Percentiles rank a stretch among this genome's conserved stretches.
Evolutionary conservation across 2,113 vertebrate species (phyloP).

Genomic region (Seriola dumerili): DNA sequence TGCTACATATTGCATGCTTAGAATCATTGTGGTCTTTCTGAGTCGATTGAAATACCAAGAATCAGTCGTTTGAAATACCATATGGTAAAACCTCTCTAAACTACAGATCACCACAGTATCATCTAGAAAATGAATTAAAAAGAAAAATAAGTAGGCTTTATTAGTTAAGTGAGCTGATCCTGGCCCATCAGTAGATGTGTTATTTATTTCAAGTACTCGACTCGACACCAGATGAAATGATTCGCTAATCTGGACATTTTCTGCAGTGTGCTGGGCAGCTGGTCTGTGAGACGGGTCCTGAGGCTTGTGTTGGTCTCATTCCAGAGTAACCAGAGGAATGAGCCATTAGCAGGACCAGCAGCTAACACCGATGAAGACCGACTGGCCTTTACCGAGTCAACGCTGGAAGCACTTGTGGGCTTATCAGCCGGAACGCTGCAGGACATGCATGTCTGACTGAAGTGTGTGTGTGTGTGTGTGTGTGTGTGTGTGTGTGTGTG

Average conservation of each 20-base stretch:
- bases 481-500: neutral
- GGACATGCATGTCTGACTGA: conserved; percentile 34
- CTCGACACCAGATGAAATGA: neutral
- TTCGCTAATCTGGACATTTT: conserved; percentile 34
- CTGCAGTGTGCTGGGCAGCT: conserved; percentile 12
- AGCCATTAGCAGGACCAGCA: conserved; percentile 54
- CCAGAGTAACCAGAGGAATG: conserved; percentile 64
- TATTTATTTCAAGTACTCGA: conserved; percentile 1
- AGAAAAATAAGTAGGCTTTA: neutral
- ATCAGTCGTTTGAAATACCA: neutral
- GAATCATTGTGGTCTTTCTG: neutral
- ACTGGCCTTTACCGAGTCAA: conserved; percentile 57
- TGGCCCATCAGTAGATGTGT: neutral
- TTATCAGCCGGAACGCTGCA: conserved; percentile 31
- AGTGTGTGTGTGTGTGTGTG: conserved; percentile 19
- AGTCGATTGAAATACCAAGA: neutral
- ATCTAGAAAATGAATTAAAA: too few relatives aligned
- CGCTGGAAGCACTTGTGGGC: conserved; percentile 37
- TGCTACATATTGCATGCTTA: neutral
- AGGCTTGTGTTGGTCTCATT: conserved; percentile 56
- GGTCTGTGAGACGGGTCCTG: neutral
- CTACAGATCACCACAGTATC: neutral
- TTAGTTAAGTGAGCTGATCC: neutral
- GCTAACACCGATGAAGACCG: conserved; percentile 33
- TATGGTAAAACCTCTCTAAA: neutral